A percentile compares a stretch with the other conserved stretches of the same genome.
Evolutionary conservation across 2,797 vertebrate genomes (phyloP).

Genomic region (Premnoplex brunnescens): DNA sequence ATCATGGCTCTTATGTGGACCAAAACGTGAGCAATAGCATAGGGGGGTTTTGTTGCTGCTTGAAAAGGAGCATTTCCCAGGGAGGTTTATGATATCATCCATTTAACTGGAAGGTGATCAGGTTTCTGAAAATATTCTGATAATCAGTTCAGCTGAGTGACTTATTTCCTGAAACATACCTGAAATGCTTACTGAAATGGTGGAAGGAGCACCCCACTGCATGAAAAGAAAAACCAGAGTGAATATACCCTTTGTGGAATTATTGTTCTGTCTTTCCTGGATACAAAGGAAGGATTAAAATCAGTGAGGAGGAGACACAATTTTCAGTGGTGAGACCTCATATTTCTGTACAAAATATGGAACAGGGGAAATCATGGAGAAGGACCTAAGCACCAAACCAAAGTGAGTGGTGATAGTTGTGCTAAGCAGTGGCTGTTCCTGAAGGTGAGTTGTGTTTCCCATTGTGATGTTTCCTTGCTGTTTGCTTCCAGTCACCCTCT

Average conservation of each 20-base stretch:
- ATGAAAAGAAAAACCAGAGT: not conserved
- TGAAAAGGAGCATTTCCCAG: not conserved
- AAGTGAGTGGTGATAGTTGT: not conserved
- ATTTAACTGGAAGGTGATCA: not conserved
- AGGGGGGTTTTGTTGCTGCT: not conserved
- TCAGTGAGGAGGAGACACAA: not conserved
- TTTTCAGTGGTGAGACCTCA: not conserved
- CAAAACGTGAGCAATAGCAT: not conserved
- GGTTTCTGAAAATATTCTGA: not conserved
- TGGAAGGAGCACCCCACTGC: not conserved
- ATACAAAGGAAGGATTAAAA: not conserved
- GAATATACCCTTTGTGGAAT: not conserved
- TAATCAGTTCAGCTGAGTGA: not conserved
- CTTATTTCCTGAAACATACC: not conserved
- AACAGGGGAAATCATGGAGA: not conserved
- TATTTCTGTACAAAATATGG: not conserved
- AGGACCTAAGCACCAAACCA: not conserved
- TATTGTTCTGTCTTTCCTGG: not conserved
- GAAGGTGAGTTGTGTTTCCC: not conserved
- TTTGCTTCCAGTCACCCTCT: not conserved
- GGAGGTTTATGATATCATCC: not conserved
- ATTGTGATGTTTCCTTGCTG: not conserved
- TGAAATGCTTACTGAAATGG: not conserved
- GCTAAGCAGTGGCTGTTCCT: not conserved
- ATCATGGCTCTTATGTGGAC: not conserved